A percentile compares a stretch with the other conserved stretches of the same genome.
These are phyloP conservation scores for Drosophila santomea DNA, from an alignment of 1,140 invertebrate species.

Conservation along the genomic window DNA sequence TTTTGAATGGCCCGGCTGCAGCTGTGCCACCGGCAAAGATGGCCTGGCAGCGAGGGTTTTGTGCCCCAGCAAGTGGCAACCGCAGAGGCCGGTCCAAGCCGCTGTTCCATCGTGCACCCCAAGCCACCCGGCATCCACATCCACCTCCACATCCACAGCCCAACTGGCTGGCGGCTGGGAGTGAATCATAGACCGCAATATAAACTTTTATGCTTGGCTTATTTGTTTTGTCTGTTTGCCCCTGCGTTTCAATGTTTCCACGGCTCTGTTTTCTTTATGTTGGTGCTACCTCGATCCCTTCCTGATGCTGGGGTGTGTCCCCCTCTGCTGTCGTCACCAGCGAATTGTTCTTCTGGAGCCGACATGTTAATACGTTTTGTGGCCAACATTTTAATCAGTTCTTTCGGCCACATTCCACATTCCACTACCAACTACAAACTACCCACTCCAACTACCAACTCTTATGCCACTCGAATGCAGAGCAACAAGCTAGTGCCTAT, in stretches of 20 bases:
- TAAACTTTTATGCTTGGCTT: slow-evolving; percentile 82
- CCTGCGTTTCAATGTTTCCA: slow-evolving; percentile 26
- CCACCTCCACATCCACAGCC: background rate
- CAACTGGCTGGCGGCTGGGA: slow-evolving; percentile 5
- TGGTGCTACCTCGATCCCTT: background rate
- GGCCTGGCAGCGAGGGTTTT: background rate
- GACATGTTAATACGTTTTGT: slow-evolving; percentile 81
- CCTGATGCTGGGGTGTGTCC: background rate
- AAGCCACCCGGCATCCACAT: background rate
- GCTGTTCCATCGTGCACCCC: background rate
- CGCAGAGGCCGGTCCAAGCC: slow-evolving; percentile 36
- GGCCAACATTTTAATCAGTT: slow-evolving; percentile 73
- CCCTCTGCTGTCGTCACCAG: slow-evolving; percentile 1
- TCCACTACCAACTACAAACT: too few relatives aligned
- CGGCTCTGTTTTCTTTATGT: slow-evolving; percentile 16
- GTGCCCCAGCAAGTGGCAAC: slow-evolving; percentile 33
- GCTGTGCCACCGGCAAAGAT: slow-evolving; percentile 44
- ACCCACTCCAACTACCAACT: background rate
- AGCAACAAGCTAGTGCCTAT: background rate
- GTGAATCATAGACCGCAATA: slow-evolving; percentile 82
- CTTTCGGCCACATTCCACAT: slow-evolving; percentile 12
- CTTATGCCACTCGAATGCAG: background rate
- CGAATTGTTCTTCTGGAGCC: slow-evolving; percentile 58
- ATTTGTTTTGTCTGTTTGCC: slow-evolving; percentile 80
- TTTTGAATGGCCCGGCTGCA: slow-evolving; percentile 75